These are phyloP conservation scores for Larimichthys polyactis DNA, from an alignment of 2,113 vertebrate species.

Conservation along the genomic window DNA sequence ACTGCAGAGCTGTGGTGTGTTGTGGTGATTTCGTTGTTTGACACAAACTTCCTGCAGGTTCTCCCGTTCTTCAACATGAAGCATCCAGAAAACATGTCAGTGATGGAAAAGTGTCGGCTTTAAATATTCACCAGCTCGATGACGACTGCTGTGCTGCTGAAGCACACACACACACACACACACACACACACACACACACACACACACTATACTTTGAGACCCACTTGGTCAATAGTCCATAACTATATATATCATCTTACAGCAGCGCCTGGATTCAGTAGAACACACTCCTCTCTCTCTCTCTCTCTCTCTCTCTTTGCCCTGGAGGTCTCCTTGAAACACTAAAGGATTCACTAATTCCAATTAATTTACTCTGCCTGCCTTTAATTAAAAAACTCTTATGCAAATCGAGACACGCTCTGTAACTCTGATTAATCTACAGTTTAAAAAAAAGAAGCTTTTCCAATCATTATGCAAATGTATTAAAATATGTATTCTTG, in stretches of 20 bases:
- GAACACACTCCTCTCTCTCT: too few species aligned
- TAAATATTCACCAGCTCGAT: too few species aligned
- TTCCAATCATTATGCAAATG: constrained; percentile 65
- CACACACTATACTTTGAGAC: not conserved
- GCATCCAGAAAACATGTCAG: too few species aligned
- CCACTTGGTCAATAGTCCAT: constrained; percentile 3
- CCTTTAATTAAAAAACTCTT: constrained; percentile 65
- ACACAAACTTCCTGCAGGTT: too few species aligned
- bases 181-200: not conserved
- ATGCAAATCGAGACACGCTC: constrained; percentile 60
- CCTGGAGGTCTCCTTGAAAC: constrained; percentile 40
- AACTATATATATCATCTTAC: not conserved
- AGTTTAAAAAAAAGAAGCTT: constrained; percentile 4
- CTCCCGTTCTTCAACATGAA: too few species aligned
- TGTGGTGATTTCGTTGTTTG: too few species aligned
- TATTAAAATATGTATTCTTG: constrained; percentile 54
- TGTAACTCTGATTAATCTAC: constrained; percentile 56
- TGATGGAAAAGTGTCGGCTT: too few species aligned
- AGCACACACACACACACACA: too few species aligned
- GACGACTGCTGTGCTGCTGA: too few species aligned
- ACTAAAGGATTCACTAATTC: constrained; percentile 60
- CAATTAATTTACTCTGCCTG: constrained; percentile 63
- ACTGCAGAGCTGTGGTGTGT: too few species aligned
- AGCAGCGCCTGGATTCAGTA: constrained; percentile 11
- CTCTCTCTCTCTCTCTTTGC: not conserved